phyloP scores from a whole-genome alignment of 2,113 vertebrate genomes.

The Otis tarda region DNA sequence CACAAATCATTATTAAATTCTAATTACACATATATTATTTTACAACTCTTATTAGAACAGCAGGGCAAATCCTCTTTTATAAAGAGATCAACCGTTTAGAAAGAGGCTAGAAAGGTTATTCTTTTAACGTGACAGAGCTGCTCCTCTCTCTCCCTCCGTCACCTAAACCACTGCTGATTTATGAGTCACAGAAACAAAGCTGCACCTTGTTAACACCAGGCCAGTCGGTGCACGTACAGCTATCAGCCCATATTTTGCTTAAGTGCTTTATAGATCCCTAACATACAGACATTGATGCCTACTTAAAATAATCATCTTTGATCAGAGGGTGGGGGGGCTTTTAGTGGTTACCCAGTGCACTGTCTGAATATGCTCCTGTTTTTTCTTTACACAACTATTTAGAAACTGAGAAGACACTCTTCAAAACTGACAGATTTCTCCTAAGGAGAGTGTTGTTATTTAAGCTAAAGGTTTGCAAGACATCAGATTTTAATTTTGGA shows the following conservation, averaged over 20 bases:
- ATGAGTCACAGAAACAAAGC: neutral
- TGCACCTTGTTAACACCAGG: constrained; percentile 22
- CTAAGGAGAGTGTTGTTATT: neutral
- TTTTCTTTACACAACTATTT: neutral
- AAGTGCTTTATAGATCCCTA: neutral
- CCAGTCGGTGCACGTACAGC: neutral
- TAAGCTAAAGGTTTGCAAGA: neutral
- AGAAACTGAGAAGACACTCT: neutral
- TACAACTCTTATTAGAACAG: constrained; percentile 54
- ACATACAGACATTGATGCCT: neutral
- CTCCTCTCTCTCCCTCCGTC: neutral
- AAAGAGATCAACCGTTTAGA: constrained; percentile 25
- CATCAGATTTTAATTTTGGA: neutral
- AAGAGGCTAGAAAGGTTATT: constrained; percentile 12
- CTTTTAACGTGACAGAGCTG: neutral
- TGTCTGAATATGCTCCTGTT: neutral
- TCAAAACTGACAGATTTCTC: neutral
- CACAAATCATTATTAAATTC: constrained; percentile 53
- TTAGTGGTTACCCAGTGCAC: neutral
- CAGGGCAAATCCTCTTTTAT: constrained; percentile 36
- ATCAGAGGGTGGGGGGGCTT: neutral
- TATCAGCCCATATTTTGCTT: neutral
- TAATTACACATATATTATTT: constrained; percentile 62
- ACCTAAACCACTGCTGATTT: constrained; percentile 15
- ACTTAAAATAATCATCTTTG: constrained; percentile 1